Evolutionary conservation across 1,140 invertebrate species (phyloP).

Genomic region (Formica exsecta): DNA sequence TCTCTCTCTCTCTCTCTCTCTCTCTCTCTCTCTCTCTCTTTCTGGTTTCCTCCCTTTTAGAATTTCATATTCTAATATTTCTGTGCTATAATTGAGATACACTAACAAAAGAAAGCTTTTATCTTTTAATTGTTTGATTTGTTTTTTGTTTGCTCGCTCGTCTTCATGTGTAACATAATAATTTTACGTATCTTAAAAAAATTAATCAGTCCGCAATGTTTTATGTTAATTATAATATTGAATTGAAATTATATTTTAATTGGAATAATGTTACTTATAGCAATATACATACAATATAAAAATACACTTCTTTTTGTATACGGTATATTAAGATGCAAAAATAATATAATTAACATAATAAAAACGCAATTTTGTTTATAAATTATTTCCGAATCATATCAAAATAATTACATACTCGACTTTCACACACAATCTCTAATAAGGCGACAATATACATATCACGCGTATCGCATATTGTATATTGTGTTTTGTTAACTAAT

Average conservation of each 20-base stretch:
- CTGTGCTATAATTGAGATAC: neutral
- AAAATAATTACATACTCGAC: neutral
- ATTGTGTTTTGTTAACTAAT: neutral
- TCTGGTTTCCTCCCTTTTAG: neutral
- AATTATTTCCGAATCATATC: neutral
- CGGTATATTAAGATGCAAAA: neutral
- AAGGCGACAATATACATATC: neutral
- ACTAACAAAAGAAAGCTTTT: neutral
- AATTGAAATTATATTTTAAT: neutral
- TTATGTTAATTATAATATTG: neutral
- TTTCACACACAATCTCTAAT: neutral
- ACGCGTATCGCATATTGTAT: neutral
- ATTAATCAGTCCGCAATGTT: no score
- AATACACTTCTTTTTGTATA: neutral
- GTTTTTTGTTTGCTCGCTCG: neutral
- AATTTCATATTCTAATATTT: neutral
- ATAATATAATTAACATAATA: slow-evolving; percentile 14
- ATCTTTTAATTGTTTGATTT: neutral
- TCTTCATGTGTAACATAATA: no score
- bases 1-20: no score
- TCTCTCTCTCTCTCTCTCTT: no score
- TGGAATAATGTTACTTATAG: neutral
- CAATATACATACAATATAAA: neutral
- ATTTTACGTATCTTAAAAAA: no score
- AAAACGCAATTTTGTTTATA: neutral